A percentile compares a stretch with the other conserved stretches of the same genome.
Evolutionary conservation across 2,888 invertebrate genomes (phyloP).

Genomic region (Brenthis ino): DNA sequence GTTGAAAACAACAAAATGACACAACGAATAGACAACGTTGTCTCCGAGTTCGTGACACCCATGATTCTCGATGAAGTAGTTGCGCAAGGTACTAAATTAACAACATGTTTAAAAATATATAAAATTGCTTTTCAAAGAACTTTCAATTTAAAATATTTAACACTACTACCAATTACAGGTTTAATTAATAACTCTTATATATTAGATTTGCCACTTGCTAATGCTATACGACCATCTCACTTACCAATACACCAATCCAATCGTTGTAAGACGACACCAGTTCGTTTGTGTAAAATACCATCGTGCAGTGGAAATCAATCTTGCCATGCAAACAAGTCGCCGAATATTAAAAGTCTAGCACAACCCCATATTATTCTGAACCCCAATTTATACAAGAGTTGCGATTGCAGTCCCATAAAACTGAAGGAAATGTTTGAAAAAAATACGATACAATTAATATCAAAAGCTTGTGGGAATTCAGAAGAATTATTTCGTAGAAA

Average conservation of each 20-base stretch:
- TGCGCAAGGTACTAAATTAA: constrained; percentile 42
- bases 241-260: background rate
- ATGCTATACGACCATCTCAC: background rate
- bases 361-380: background rate
- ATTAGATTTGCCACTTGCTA: constrained; percentile 1
- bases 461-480: constrained; percentile 26
- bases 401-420: constrained; percentile 29
- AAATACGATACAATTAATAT: constrained; percentile 24
- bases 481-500: constrained; percentile 7
- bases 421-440: constrained; percentile 28
- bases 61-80: constrained; percentile 48
- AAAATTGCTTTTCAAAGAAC: too few relatives aligned
- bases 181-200: constrained; percentile 9
- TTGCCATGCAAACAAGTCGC: background rate
- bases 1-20: constrained; percentile 25
- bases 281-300: constrained; percentile 11
- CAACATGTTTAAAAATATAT: too few relatives aligned
- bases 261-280: background rate
- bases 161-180: constrained; percentile 3
- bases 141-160: background rate
- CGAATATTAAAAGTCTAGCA: background rate
- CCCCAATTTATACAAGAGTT: constrained; percentile 22
- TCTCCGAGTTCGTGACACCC: constrained; percentile 50
- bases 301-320: constrained; percentile 5
- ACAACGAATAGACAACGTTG: constrained; percentile 40